Base-by-base conservation (phyloP, 30 jellyfish, hydroid and myxozoan species). In the Chironex yamaguchii region DNA sequence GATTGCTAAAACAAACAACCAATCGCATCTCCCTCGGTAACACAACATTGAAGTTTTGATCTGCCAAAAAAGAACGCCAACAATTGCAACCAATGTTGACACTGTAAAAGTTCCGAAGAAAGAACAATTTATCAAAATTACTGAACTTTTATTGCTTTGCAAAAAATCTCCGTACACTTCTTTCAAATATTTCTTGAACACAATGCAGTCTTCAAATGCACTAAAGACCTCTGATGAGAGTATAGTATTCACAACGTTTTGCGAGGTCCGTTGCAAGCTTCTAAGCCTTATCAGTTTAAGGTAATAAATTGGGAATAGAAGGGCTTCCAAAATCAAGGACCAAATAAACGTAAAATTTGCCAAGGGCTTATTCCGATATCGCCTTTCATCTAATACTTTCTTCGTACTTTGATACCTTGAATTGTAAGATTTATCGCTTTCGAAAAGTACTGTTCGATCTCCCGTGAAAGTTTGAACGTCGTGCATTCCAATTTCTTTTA, bases 401-500 rank as follows among this genome's bases (percentile, higher is more conserved):
- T 17, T 17, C 9, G 58, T 42, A 6, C 13, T 17, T 17, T 42
- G 58, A n/a, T n/a, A n/a, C n/a, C n/a, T n/a, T n/a, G 62, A 42
- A 42, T 9, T n/a, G 62, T 9, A 42, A 11, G 14, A 9, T 42
- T 42, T n/a, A 9, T 42, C n/a, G 62, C 62, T 11, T 42, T 42
- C 14, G 62, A 11, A 9, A 42, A 32, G 21, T 2, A 34, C 24
- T 4, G 33, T 4, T 31, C 26, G 28, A 26, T 26, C 32, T 6
- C 88, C 4, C 21, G 94, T 22, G 48, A 65, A 84, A 9, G 82
- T 67, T 20, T 63, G n/a, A 29, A 84, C 62, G 26, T 71, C 89
- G 11, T 29, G 36, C 29, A 29, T 62, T 9, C 94, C 94, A 34
- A 84, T 36, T 52, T 84, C 84, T 51, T 71, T 34, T 52, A 84